Base-by-base conservation (phyloP, 2,888 invertebrate genomes). In the Acanthacorydalis orientalis region DNA sequence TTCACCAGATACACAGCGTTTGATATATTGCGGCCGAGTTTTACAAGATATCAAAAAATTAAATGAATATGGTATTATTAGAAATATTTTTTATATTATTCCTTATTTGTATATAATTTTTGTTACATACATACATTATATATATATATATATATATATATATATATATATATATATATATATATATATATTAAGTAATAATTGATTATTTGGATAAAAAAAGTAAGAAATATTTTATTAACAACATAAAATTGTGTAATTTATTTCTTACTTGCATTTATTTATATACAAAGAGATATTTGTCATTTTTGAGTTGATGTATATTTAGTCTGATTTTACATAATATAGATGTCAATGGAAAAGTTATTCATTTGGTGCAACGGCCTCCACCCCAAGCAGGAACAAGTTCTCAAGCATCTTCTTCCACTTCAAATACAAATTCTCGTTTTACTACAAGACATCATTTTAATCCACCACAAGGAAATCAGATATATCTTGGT, bases 1-100 rank as follows among this genome's bases (percentile, higher is more conserved):
- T 55, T 74, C 85, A 23, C 79, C 82, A 7, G 82, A 83, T 51
- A 78, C 83, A 43, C 95, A 95, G 63, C 76, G 95, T 49, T 76
- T 96, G 37, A 96, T 96, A 56, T 95, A 89, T 63, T 89, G 89
- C 62, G 96, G 96, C n/a, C 74, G 89, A 64, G 91, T 95, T 31
- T 69, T 96, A 45, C 83, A 85, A 59, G 89, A 96, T 70, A 88
- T 86, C 11, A 84, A 83, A 55, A 82, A 78, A 59, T 73, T 96
- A 31, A 75, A 77, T 52, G 89, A 92, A 61, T 90, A 86, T 68
- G 86, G 89, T 86, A 71, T 63, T 64, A 60, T 50, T 40, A 31
- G 50, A 45, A 49, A 35, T 42, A 38, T 16, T 31, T 40, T 39
- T 47, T 49, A n/a, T n/a, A n/a, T n/a, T n/a, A n/a, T n/a, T n/a